phyloP scores from a whole-genome alignment of 1,140 invertebrate genomes.

The Conus ventricosus region DNA sequence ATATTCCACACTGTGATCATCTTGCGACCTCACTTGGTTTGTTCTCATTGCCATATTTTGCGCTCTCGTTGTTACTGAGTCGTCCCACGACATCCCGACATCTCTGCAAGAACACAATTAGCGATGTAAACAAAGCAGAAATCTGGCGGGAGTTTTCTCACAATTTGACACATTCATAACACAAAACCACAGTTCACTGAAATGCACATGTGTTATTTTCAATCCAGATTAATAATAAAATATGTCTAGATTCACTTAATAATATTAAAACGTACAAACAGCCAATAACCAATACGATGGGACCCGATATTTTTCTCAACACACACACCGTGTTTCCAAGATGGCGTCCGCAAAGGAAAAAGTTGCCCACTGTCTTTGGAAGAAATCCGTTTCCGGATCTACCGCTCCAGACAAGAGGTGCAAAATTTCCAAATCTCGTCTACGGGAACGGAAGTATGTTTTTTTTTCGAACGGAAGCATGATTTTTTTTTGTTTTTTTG shows the following conservation, averaged over 20 bases:
- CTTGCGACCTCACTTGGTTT: conserved; percentile 20
- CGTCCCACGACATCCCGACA: conserved; percentile 29
- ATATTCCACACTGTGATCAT: conserved; percentile 20
- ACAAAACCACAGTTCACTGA: background rate
- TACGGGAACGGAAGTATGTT: background rate
- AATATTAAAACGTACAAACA: background rate
- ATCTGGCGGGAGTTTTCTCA: conserved; percentile 20
- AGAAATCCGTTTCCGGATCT: conserved; percentile 8
- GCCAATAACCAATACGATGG: background rate
- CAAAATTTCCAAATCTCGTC: background rate
- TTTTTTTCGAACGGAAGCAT: background rate
- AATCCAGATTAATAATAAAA: background rate
- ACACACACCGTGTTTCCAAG: conserved; percentile 18
- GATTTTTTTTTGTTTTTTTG: too few species aligned
- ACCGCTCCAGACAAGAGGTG: background rate
- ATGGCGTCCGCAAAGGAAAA: conserved; percentile 9
- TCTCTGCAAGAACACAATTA: conserved; percentile 20
- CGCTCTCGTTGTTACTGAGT: conserved; percentile 19
- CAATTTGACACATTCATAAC: conserved; percentile 8
- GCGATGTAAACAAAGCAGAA: conserved; percentile 22
- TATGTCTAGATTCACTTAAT: background rate
- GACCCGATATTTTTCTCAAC: background rate
- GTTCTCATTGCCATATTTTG: conserved; percentile 24
- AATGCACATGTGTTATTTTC: background rate
- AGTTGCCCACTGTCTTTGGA: background rate